Evolutionary conservation across 2,797 vertebrate species (phyloP), one percentile per base, ranked within the genome.

Genomic region (Hemibagrus guttatus): DNA sequence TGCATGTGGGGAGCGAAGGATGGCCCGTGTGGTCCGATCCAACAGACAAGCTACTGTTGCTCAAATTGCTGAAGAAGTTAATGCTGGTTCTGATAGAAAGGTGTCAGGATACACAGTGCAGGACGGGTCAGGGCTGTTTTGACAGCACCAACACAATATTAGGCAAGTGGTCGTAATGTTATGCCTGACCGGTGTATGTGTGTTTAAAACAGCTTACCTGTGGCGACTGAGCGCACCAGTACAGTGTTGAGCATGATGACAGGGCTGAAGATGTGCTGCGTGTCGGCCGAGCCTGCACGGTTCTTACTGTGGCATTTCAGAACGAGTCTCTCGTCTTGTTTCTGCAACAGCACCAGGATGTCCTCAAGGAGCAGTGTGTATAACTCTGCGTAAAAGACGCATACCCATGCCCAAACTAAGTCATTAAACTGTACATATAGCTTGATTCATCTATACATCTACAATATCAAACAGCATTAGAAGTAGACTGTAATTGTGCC

Each of bases 361-460:
- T 99, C 98, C 90, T 99, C 98, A 93, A 99, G 95, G 68, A 99
- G 96, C 89, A 99, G 91, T 0, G 97, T 97, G 92, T 98, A 98
- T 7, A 99, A 64, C 84, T 91, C 90, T 91, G 46, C 8, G 46
- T 49, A 71, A 84, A 35, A 76, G 11, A 69, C 49, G n/a, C 26
- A 58, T 17, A 58, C 56, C 69, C 52, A 76, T 31, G 17, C 35
- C 4, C 6, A 79, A 23, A 81, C 4, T 28, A 26, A 66, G 35
- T 35, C 31, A 83, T 23, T 26, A 28, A 28, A 92, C 74, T 9
- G 6, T 28, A 71, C 52, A 61, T 58, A 83, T 21, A 0, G 9
- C 46, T 49, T 23, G 54, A 26, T 69, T n/a, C 46, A 26, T 80
- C 58, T 54, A 28, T n/a, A 75, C 52, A 61, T n/a, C 31, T 49